Conservation (phyloP, 2,888 invertebrate species). For the Cryptocephalus moraei region DNA sequence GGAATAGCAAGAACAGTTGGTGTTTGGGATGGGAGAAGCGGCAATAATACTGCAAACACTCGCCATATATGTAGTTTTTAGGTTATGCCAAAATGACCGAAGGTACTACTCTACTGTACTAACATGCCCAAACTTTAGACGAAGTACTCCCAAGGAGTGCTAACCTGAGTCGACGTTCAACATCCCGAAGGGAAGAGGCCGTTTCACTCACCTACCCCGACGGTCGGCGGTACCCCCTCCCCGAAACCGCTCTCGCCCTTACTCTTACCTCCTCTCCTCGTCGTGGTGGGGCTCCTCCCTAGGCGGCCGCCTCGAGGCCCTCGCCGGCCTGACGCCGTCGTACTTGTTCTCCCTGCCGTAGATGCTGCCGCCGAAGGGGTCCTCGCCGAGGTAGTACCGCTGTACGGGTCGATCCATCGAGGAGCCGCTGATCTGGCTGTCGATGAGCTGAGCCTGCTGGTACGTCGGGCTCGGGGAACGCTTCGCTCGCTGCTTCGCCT, state of each 20-base stretch:
- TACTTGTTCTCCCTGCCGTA: constrained; percentile 80
- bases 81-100: too few relatives aligned
- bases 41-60: too few relatives aligned
- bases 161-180: too few relatives aligned
- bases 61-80: too few relatives aligned
- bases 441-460: constrained; percentile 45
- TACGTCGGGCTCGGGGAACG: constrained; percentile 50
- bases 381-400: constrained; percentile 72
- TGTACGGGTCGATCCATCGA: constrained; percentile 20
- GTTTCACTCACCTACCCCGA: too few relatives aligned
- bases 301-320: constrained; percentile 27
- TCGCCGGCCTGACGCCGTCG: constrained; percentile 50
- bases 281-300: constrained; percentile 26
- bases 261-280: constrained; percentile 44
- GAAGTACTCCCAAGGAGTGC: too few relatives aligned
- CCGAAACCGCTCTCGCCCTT: background rate
- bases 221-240: too few relatives aligned
- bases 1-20: too few relatives aligned
- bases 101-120: too few relatives aligned
- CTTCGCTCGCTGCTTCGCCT: constrained; percentile 42
- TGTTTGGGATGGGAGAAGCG: too few relatives aligned
- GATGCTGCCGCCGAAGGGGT: constrained; percentile 73
- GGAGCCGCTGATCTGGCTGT: constrained; percentile 38
- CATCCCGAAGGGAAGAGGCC: too few relatives aligned
- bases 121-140: too few relatives aligned